A percentile compares a stretch with the other conserved stretches of the same genome.
Conservation (phyloP, 37 sponge, comb jelly and placozoan species). For the Axinella damicornis region DNA sequence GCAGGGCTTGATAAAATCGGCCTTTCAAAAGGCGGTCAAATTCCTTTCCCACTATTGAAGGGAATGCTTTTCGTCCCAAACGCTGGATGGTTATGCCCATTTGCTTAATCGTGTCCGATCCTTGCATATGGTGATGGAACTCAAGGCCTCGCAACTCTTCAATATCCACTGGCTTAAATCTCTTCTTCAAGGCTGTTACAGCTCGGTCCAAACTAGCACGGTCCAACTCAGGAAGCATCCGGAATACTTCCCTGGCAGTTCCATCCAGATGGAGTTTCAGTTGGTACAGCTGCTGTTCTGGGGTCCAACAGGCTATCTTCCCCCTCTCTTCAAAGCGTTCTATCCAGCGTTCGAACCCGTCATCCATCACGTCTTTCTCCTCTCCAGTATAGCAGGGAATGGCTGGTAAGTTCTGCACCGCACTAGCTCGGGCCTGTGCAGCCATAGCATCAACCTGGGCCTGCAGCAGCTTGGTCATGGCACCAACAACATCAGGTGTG, state of each 20-base stretch:
- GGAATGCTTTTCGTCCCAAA: slow-evolving; percentile 32
- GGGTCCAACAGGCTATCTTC: not conserved
- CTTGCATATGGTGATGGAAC: not conserved
- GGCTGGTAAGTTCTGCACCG: slow-evolving; percentile 6
- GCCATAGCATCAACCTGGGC: no score
- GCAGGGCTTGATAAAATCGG: slow-evolving; percentile 15
- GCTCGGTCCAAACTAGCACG: not conserved
- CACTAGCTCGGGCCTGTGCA: not conserved
- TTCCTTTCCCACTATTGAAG: not conserved
- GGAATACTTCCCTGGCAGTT: no score
- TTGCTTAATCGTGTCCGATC: not conserved
- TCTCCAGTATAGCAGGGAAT: slow-evolving; percentile 8
- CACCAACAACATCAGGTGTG: not conserved
- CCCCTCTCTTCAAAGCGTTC: slow-evolving; percentile 23
- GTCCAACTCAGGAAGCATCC: not conserved
- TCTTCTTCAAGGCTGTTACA: not conserved
- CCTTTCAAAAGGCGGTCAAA: slow-evolving; percentile 39
- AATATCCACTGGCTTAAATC: not conserved
- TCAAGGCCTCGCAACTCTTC: not conserved
- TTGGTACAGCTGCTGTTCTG: not conserved
- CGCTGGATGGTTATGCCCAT: not conserved
- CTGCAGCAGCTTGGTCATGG: no score
- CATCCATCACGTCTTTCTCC: not conserved
- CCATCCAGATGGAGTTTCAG: no score
- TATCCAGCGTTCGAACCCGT: slow-evolving; percentile 14